These are phyloP conservation scores for Anableps anableps DNA, from an alignment of 2,797 vertebrate genomes.

Conservation along the genomic window DNA sequence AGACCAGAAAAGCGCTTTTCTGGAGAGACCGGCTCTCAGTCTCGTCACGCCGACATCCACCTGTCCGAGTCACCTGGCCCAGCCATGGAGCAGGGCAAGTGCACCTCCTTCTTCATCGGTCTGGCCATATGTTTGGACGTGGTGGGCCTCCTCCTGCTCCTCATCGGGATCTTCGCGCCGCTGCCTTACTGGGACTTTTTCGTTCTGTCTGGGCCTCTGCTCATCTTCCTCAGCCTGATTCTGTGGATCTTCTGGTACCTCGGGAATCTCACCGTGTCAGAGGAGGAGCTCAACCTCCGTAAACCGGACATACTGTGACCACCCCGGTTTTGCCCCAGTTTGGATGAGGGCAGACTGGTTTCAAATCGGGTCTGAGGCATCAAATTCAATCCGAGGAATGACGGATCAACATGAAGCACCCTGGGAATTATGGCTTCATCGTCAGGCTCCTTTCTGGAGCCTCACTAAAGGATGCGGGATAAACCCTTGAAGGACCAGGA, in stretches of 20 bases:
- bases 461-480: conserved; percentile 21
- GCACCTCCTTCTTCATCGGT: conserved; percentile 64
- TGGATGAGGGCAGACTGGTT: neutral
- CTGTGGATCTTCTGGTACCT: conserved; percentile 92
- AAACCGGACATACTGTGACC: conserved; percentile 50
- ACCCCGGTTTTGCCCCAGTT: rapidly evolving
- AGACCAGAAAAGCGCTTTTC: conserved; percentile 3
- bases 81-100: conserved; percentile 72
- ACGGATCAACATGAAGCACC: neutral
- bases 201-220: conserved; percentile 83
- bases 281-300: conserved; percentile 74
- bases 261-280: conserved; percentile 81
- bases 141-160: conserved; percentile 80
- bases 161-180: conserved; percentile 83
- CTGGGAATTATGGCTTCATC: neutral
- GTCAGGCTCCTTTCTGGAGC: neutral
- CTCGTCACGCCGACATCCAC: conserved; percentile 3
- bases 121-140: conserved; percentile 83
- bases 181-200: conserved; percentile 91
- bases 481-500: conserved; percentile 8
- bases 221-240: conserved; percentile 87
- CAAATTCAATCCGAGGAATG: neutral
- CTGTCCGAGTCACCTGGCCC: neutral
- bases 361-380: neutral
- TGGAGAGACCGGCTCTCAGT: conserved; percentile 10